Evolutionary conservation across 2,797 vertebrate genomes (phyloP).

Genomic region (Catostomus latipinnis): DNA sequence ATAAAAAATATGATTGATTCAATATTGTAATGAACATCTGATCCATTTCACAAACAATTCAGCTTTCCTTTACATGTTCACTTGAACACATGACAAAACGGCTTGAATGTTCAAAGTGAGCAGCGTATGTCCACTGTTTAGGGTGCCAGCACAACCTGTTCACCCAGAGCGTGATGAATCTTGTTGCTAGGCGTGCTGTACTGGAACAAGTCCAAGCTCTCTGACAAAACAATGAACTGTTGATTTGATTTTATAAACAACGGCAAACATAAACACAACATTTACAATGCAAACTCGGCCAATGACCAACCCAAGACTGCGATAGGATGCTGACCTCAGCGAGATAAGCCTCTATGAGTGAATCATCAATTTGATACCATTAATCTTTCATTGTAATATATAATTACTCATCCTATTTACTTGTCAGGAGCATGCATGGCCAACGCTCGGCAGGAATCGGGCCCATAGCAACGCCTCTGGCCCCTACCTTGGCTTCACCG

Average conservation of each 20-base stretch:
- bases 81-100: constrained; percentile 70
- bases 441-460: constrained; percentile 47
- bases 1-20: background rate
- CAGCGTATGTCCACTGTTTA: constrained; percentile 75
- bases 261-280: constrained; percentile 55
- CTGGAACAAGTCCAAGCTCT: constrained; percentile 75
- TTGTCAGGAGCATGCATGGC: constrained; percentile 54
- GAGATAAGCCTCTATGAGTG: constrained; percentile 10
- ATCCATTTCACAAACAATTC: constrained; percentile 21
- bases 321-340: background rate
- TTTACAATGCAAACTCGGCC: constrained; percentile 72
- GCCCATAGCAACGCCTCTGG: constrained; percentile 59
- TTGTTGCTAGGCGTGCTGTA: constrained; percentile 78
- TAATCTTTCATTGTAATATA: constrained; percentile 66
- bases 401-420: constrained; percentile 64
- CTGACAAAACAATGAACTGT: constrained; percentile 75
- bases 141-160: constrained; percentile 67
- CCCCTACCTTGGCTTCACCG: constrained; percentile 61
- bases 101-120: constrained; percentile 69
- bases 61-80: constrained; percentile 53
- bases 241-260: constrained; percentile 61
- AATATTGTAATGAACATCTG: constrained; percentile 2
- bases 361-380: constrained; percentile 57
- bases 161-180: constrained; percentile 67
- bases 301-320: background rate